Evolutionary conservation across 2,888 invertebrate genomes (phyloP).

Genomic region (Drosophila phalerata): DNA sequence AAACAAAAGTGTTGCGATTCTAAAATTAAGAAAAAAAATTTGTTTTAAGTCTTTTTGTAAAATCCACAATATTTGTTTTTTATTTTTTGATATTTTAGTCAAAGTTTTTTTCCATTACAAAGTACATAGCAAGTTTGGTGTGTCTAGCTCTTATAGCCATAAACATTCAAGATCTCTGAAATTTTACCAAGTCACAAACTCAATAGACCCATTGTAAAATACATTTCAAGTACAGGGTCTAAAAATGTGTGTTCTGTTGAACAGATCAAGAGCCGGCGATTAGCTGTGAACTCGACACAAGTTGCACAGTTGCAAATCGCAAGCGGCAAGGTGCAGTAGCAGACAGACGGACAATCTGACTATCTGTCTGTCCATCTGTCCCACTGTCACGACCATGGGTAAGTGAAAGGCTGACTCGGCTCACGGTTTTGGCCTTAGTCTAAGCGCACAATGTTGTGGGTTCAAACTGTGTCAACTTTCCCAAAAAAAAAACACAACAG

Average conservation of each 20-base stretch:
- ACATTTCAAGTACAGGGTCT: background rate
- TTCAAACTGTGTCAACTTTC: constrained; percentile 79
- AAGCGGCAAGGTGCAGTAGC: constrained; percentile 52
- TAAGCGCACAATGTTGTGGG: constrained; percentile 40
- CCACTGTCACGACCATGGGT: constrained; percentile 36
- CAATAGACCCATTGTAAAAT: background rate
- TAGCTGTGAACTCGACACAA: constrained; percentile 45
- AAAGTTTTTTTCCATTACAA: no score
- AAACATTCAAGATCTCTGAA: background rate
- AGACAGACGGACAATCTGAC: constrained; percentile 6
- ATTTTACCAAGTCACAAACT: background rate
- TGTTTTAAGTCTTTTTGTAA: no score
- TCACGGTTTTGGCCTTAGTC: constrained; percentile 71
- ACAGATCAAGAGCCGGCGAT: constrained; percentile 54
- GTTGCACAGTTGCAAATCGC: constrained; percentile 18
- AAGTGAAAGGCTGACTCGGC: constrained; percentile 70
- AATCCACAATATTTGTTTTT: no score
- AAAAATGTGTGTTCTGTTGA: constrained; percentile 4
- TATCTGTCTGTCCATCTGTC: constrained; percentile 11
- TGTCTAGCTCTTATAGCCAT: background rate
- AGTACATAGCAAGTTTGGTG: background rate
- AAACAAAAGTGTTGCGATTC: no score
- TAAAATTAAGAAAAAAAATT: no score
- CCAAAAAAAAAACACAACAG: constrained; percentile 36
- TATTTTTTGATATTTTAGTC: no score